Evolutionary conservation across 2,797 vertebrate genomes (phyloP), one percentile per base, ranked within the genome.

Genomic region (Nyctibius grandis): DNA sequence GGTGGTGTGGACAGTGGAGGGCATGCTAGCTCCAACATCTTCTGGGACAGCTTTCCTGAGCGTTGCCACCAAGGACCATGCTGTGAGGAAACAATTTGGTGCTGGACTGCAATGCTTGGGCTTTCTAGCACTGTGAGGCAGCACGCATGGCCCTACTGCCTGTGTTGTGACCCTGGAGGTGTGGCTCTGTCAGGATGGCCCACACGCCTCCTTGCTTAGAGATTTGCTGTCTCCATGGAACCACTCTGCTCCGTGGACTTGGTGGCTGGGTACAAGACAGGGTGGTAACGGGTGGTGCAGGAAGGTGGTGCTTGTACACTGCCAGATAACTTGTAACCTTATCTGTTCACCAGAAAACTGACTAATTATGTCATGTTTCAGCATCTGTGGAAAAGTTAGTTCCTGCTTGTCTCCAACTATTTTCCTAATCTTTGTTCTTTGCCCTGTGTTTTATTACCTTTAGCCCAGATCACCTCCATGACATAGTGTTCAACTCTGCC

Each of bases 391-490:
- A 80, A 63, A 79, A 92, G 51, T 47, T 76, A 45, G 60, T n/a
- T 91, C 60, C 56, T 70, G 21, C 60, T n/a, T 86, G 48, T 81
- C 82, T 88, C 63, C 18, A n/a, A 16, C 47, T 54, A 11, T 85
- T 88, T 76, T 53, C 50, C 31, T 85, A 34, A 29, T 79, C 57
- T 92, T 82, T 83, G 44, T 80, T 79, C 72, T 79, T 91, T 85
- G 67, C 36, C 59, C 48, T 56, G 20, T 3, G 9, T 76, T 74
- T 88, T n/a, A 29, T 67, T 67, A 51, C 59, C 31, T 89, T 88
- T 65, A 60, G 29, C 11, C 5, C 1, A 4, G 42, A 82, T 76
- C 48, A 44, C 28, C 60, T 76, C 40, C 44, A 22, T 44, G 16
- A 70, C 21, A 16, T 22, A 28, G 47, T 76, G 85, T 57, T 54